Conservation (phyloP, 2,113 vertebrate genomes). For the Nyctereutes procyonoides region DNA sequence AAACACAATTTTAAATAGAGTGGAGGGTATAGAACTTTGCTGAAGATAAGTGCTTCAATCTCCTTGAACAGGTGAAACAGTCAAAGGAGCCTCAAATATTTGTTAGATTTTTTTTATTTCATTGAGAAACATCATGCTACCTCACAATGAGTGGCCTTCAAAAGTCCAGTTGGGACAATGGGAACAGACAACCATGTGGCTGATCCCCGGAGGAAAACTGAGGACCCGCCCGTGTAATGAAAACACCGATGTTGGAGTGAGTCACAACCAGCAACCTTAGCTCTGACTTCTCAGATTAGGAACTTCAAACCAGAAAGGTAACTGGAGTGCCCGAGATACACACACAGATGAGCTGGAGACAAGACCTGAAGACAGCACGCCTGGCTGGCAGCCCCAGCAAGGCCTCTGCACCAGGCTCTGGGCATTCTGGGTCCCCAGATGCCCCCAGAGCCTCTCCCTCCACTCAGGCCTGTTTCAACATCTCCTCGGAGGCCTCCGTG, state of each 20-base stretch:
- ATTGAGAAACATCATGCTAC: neutral
- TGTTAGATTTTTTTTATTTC: neutral
- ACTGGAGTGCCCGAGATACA: neutral
- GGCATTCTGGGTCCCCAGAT: too few relatives aligned
- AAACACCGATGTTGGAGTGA: neutral
- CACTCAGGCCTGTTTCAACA: neutral
- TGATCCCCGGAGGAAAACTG: neutral
- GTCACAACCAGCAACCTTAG: neutral
- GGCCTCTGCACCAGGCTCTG: too few relatives aligned
- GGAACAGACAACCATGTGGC: neutral
- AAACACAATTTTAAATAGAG: neutral
- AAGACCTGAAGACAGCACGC: neutral
- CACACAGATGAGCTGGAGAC: neutral
- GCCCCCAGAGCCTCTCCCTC: neutral
- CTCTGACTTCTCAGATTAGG: neutral
- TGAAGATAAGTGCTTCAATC: neutral
- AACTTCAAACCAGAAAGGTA: neutral
- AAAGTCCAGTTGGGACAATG: neutral
- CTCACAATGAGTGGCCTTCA: neutral
- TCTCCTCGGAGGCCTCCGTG: neutral
- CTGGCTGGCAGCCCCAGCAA: too few relatives aligned
- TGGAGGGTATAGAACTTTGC: neutral
- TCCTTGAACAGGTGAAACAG: neutral
- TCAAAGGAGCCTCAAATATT: neutral
- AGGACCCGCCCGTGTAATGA: neutral